Evolutionary conservation across 2,888 invertebrate species (phyloP).

Genomic region (Congeria kusceri): DNA sequence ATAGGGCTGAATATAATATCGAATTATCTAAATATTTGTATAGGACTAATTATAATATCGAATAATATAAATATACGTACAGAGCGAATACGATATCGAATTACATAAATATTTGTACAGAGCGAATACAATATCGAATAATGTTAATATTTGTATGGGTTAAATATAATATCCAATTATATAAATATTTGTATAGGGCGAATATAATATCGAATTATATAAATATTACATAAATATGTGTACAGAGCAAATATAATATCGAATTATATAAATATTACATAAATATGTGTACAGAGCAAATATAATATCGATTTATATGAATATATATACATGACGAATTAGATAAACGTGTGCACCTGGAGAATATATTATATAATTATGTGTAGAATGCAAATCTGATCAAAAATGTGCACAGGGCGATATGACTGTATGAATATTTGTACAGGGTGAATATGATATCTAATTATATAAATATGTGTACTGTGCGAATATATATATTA

Average conservation of each 20-base stretch:
- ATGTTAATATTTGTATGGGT: background rate
- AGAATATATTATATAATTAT: no score
- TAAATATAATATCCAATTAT: no score
- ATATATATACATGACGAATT: background rate
- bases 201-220: background rate
- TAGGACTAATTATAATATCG: background rate
- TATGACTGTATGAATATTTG: no score
- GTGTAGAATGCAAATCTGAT: no score
- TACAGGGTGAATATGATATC: no score
- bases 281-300: background rate
- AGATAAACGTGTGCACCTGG: no score
- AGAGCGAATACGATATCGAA: background rate
- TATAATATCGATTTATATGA: background rate
- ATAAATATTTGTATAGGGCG: background rate
- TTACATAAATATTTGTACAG: background rate
- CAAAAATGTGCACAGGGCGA: no score
- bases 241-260: background rate
- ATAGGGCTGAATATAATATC: no score
- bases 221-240: background rate
- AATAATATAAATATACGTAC: background rate
- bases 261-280: background rate
- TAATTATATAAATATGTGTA: no score
- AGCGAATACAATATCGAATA: background rate
- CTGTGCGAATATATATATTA: no score
- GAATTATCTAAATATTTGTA: background rate